Percentiles rank a stretch among this genome's conserved stretches.
Conservation (phyloP, 1,140 invertebrate genomes). For the Drosophila obscura region DNA sequence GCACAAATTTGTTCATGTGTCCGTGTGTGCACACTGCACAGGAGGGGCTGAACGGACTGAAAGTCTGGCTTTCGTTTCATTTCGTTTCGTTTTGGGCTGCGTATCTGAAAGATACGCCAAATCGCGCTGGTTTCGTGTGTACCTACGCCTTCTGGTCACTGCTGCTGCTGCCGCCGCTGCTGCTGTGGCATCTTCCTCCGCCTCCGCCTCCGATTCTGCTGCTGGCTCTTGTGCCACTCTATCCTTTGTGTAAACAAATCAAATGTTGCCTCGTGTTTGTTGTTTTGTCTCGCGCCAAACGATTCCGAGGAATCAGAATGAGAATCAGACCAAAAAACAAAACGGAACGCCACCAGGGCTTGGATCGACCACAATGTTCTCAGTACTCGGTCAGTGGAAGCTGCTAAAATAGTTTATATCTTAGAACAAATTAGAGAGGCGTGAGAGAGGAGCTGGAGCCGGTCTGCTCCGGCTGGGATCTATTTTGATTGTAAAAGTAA, state of each 20-base stretch:
- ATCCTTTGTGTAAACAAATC: slow-evolving; percentile 75
- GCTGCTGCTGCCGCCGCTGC: slow-evolving; percentile 46
- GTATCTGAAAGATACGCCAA: slow-evolving; percentile 62
- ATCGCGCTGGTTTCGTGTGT: slow-evolving; percentile 42
- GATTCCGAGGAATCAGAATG: slow-evolving; percentile 23
- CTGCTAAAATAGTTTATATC: too few species aligned
- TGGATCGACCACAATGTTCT: too few species aligned
- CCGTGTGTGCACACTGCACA: slow-evolving; percentile 20
- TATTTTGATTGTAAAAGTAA: too few species aligned
- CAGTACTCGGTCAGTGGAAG: too few species aligned
- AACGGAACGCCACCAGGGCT: too few species aligned
- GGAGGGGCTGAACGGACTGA: slow-evolving; percentile 17
- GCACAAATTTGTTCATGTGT: slow-evolving; percentile 17
- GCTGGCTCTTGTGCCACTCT: neutral
- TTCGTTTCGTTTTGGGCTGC: slow-evolving; percentile 3
- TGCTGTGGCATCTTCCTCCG: slow-evolving; percentile 1
- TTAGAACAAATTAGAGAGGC: too few species aligned
- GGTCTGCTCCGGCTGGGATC: too few species aligned
- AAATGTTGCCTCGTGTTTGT: slow-evolving; percentile 66
- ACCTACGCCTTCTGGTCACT: slow-evolving; percentile 79
- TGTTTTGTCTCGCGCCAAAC: slow-evolving; percentile 55
- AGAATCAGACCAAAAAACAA: slow-evolving; percentile 5
- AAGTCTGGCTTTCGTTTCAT: slow-evolving; percentile 12
- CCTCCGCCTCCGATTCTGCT: slow-evolving; percentile 1
- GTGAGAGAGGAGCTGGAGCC: too few species aligned